Conservation (phyloP, 1,140 invertebrate genomes). For the Pygmarrhopalites habei region DNA sequence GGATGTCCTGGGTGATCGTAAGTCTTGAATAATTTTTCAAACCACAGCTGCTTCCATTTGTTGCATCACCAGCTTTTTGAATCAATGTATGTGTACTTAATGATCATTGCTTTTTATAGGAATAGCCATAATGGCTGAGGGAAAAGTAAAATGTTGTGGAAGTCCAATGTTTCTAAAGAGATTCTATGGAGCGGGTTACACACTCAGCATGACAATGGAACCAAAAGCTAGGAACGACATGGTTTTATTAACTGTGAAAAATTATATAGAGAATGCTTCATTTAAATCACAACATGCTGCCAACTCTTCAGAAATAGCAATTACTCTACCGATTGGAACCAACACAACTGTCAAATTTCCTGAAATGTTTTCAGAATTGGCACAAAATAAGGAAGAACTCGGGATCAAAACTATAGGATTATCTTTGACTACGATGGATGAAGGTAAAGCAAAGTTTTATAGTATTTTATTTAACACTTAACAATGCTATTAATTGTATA, state of each 20-base stretch:
- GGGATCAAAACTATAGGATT: conserved; percentile 37
- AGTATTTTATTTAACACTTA: conserved; percentile 6
- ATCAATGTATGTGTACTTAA: too few relatives aligned
- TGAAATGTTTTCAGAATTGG: conserved; percentile 32
- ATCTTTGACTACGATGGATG: conserved; percentile 39
- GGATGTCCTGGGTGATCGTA: conserved; percentile 84
- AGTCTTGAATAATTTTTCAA: too few relatives aligned
- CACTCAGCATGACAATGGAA: conserved; percentile 21
- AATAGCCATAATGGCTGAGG: conserved; percentile 75
- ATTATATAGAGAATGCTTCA: conserved; percentile 26
- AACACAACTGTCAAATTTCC: conserved; percentile 27
- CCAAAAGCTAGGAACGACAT: not conserved
- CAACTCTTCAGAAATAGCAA: conserved; percentile 23
- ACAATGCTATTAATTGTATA: too few relatives aligned
- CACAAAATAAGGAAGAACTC: conserved; percentile 20
- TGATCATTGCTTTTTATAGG: too few relatives aligned
- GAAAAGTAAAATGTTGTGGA: conserved; percentile 70
- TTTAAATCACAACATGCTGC: conserved; percentile 18
- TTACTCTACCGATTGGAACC: conserved; percentile 26
- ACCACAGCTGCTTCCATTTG: too few relatives aligned
- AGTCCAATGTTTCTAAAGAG: conserved; percentile 80
- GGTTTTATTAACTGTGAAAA: conserved; percentile 28
- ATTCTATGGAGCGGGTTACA: conserved; percentile 53
- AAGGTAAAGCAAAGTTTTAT: conserved; percentile 40
- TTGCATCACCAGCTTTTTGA: too few relatives aligned